A percentile compares a stretch with the other conserved stretches of the same genome.
phyloP scores from a whole-genome alignment of 1,140 invertebrate genomes.

The Popillia japonica region DNA sequence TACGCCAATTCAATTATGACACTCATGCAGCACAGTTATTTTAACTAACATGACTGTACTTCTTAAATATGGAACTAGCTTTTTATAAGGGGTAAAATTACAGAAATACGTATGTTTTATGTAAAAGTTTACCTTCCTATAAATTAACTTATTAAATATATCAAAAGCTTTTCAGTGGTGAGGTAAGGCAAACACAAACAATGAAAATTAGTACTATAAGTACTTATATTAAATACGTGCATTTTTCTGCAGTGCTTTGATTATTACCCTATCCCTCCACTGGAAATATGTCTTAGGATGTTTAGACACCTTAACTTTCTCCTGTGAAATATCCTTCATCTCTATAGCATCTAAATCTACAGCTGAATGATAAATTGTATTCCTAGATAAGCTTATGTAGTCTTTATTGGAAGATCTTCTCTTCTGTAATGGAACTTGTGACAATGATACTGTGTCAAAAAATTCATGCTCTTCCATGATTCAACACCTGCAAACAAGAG shows the following conservation, averaged over 20 bases:
- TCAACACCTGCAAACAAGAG: neutral
- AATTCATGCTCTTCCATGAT: constrained; percentile 57
- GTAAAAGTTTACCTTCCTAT: too few species aligned
- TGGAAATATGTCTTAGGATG: constrained; percentile 53
- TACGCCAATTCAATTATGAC: too few species aligned
- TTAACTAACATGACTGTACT: too few species aligned
- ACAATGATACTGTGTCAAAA: constrained; percentile 58
- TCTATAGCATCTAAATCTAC: constrained; percentile 57
- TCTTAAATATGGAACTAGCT: too few species aligned
- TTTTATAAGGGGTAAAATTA: too few species aligned
- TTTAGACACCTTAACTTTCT: constrained; percentile 55
- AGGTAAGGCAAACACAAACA: neutral
- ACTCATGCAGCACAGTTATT: too few species aligned
- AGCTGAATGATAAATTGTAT: constrained; percentile 60
- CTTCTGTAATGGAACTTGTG: constrained; percentile 45
- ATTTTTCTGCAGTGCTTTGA: constrained; percentile 40
- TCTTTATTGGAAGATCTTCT: constrained; percentile 51
- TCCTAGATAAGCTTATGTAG: constrained; percentile 57
- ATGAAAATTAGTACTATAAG: neutral
- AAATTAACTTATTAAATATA: neutral
- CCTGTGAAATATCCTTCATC: constrained; percentile 42
- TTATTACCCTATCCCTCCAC: constrained; percentile 61
- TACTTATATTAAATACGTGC: too few species aligned
- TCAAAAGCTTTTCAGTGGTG: neutral
- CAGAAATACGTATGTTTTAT: too few species aligned